These are phyloP conservation scores for Prenolepis imparis DNA, from an alignment of 2,888 invertebrate species.

Conservation along the genomic window DNA sequence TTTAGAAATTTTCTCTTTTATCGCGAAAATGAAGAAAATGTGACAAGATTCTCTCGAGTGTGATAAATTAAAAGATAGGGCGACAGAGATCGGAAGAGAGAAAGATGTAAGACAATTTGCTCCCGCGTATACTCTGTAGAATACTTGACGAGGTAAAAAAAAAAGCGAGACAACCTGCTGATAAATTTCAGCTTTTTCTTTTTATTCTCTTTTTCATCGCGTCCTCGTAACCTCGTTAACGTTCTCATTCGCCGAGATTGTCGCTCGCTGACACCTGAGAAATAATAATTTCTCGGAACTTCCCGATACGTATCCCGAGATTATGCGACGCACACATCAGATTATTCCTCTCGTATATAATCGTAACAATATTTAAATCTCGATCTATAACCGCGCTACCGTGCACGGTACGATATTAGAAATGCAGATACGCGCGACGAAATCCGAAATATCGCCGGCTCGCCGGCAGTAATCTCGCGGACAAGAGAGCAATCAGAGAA, in stretches of 20 bases:
- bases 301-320: constrained; percentile 56
- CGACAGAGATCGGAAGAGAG: constrained; percentile 1
- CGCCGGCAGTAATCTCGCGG: constrained; percentile 77
- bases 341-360: constrained; percentile 43
- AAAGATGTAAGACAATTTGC: neutral
- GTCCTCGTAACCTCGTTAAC: constrained; percentile 28
- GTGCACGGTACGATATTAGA: constrained; percentile 68
- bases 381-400: constrained; percentile 53
- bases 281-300: constrained; percentile 58
- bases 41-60: neutral
- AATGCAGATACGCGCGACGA: constrained; percentile 74
- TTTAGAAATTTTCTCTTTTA: neutral
- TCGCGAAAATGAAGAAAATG: neutral
- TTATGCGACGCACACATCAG: constrained; percentile 51
- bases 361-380: constrained; percentile 74
- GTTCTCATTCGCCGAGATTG: constrained; percentile 23
- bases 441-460: constrained; percentile 68
- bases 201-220: neutral
- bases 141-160: neutral
- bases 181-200: constrained; percentile 19
- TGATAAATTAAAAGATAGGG: neutral
- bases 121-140: neutral
- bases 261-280: neutral
- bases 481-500: constrained; percentile 83
- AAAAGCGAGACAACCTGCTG: neutral